Conservation (phyloP, 2,797 vertebrate species). For the Dermochelys coriacea region DNA sequence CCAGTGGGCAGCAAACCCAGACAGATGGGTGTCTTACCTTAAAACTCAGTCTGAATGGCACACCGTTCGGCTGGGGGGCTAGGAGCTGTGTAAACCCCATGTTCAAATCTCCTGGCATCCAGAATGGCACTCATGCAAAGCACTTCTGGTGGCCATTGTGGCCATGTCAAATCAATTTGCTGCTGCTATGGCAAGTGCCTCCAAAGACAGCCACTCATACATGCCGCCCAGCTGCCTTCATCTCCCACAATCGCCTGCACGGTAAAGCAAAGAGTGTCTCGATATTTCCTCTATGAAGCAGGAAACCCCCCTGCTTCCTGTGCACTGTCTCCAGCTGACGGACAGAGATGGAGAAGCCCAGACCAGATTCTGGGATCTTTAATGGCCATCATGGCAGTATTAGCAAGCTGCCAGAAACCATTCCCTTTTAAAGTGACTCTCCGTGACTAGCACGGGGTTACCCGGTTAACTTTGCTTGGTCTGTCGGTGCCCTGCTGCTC, state of each 20-base stretch:
- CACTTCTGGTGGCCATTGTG: not conserved
- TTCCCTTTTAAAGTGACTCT: not conserved
- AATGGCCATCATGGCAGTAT: too few species aligned
- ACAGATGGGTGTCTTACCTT: not conserved
- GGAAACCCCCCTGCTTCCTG: not conserved
- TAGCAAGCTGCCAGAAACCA: not conserved
- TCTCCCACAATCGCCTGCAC: not conserved
- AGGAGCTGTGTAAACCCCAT: too few species aligned
- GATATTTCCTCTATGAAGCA: not conserved
- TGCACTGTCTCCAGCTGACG: not conserved
- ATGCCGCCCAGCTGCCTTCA: not conserved
- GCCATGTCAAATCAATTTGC: not conserved
- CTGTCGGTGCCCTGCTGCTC: not conserved
- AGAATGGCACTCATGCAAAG: not conserved
- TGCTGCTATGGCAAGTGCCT: not conserved
- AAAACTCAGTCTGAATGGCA: not conserved
- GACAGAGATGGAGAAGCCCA: not conserved
- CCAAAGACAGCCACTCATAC: not conserved
- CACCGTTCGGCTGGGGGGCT: not conserved
- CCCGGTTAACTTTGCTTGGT: too few species aligned
- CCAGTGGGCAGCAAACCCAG: fast-evolving
- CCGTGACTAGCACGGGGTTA: not conserved
- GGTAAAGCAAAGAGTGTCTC: not conserved
- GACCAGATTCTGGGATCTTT: not conserved
- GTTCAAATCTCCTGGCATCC: too few species aligned